These are phyloP conservation scores for Rhea americana DNA, from an alignment of 2,113 vertebrate genomes.

Conservation along the genomic window DNA sequence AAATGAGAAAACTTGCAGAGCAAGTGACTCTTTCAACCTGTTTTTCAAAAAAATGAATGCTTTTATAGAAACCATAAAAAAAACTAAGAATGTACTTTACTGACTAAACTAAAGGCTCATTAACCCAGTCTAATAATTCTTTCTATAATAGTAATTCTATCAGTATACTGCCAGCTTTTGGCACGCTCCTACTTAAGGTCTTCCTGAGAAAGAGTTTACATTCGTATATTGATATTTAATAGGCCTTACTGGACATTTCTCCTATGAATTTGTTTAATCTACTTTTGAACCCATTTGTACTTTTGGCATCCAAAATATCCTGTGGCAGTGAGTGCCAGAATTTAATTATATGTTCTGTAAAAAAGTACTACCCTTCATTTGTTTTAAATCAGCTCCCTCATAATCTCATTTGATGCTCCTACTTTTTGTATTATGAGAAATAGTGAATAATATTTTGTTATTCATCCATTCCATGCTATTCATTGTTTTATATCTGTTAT, in stretches of 20 bases:
- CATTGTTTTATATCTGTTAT: slow-evolving; percentile 20
- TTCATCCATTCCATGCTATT: neutral
- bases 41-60: fast-evolving
- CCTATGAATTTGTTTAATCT: slow-evolving; percentile 4
- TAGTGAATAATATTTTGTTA: neutral
- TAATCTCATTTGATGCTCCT: slow-evolving; percentile 18
- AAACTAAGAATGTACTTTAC: neutral
- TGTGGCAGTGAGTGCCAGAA: neutral
- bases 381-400: slow-evolving; percentile 27
- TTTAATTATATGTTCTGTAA: neutral
- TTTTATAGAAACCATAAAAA: neutral
- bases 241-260: neutral
- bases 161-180: neutral
- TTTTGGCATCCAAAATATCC: slow-evolving; percentile 34
- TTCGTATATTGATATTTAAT: neutral
- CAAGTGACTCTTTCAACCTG: neutral
- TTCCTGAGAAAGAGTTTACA: neutral
- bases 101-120: neutral
- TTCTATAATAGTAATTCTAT: neutral
- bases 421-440: slow-evolving; percentile 5
- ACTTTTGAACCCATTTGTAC: slow-evolving; percentile 43
- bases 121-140: neutral
- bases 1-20: neutral
- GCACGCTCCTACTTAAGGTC: neutral
- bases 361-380: neutral